These are phyloP conservation scores for Conistra vaccinii DNA, from an alignment of 2,888 invertebrate species.

Conservation along the genomic window DNA sequence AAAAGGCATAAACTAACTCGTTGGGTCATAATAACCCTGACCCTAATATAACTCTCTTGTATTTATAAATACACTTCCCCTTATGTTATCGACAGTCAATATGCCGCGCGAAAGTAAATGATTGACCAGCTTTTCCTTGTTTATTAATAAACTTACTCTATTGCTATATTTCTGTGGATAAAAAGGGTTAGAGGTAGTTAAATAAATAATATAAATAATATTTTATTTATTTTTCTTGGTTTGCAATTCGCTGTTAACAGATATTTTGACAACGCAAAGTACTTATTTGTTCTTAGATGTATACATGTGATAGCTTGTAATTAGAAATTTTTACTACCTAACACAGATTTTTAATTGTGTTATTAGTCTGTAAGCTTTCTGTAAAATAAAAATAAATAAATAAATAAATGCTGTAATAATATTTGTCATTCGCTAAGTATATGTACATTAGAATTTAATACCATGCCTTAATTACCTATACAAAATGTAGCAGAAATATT, in stretches of 20 bases:
- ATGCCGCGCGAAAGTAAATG: not conserved
- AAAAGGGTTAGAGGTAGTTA: not conserved
- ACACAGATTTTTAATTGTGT: too few species aligned
- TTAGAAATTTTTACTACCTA: too few species aligned
- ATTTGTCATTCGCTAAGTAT: not conserved
- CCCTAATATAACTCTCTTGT: slow-evolving; percentile 12
- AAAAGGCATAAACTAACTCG: not conserved
- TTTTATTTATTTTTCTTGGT: too few species aligned
- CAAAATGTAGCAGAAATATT: not conserved
- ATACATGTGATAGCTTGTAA: too few species aligned
- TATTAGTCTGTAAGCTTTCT: too few species aligned
- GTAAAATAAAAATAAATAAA: too few species aligned
- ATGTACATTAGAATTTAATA: not conserved
- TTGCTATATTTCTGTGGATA: not conserved
- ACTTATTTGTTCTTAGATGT: too few species aligned
- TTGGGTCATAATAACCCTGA: not conserved
- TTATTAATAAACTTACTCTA: not conserved
- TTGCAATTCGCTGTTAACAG: too few species aligned
- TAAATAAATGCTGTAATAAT: not conserved
- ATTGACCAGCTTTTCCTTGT: slow-evolving; percentile 3
- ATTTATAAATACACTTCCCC: slow-evolving; percentile 8
- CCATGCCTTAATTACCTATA: not conserved
- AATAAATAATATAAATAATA: too few species aligned
- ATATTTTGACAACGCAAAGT: too few species aligned
- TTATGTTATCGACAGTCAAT: slow-evolving; percentile 11